Percentiles rank a stretch among this genome's conserved stretches.
Conservation (phyloP, 2,888 invertebrate species). For the Bembecia ichneumoniformis region DNA sequence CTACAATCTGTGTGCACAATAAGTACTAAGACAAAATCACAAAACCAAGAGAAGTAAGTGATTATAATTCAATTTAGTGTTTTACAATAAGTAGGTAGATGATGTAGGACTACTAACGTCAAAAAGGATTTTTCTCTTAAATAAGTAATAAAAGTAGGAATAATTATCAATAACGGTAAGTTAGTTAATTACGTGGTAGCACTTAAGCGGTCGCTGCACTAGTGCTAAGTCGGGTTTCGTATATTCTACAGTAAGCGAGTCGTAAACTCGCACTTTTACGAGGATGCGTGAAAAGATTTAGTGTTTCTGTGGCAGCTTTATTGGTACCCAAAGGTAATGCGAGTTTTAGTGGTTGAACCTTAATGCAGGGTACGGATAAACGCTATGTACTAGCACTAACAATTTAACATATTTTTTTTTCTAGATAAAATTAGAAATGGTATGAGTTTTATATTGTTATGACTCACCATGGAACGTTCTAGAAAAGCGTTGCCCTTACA, state of each 20-base stretch:
- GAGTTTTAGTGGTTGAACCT: slow-evolving; percentile 17
- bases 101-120: too few relatives aligned
- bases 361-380: slow-evolving; percentile 14
- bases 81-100: too few relatives aligned
- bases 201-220: slow-evolving; percentile 12
- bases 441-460: too few relatives aligned
- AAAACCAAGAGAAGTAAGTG: too few relatives aligned
- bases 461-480: too few relatives aligned
- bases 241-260: slow-evolving; percentile 32
- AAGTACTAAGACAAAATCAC: too few relatives aligned
- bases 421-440: too few relatives aligned
- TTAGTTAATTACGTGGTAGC: slow-evolving; percentile 22
- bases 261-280: slow-evolving; percentile 40
- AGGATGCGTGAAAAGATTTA: slow-evolving; percentile 36
- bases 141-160: slow-evolving; percentile 14
- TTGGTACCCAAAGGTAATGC: slow-evolving; percentile 14
- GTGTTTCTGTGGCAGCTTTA: slow-evolving; percentile 24
- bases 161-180: slow-evolving; percentile 8
- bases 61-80: too few relatives aligned
- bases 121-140: too few relatives aligned
- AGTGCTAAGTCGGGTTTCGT: slow-evolving; percentile 24
- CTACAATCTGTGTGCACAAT: too few relatives aligned
- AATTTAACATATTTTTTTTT: too few relatives aligned
- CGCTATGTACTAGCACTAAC: slow-evolving; percentile 1
- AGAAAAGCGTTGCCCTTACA: too few relatives aligned